A percentile compares a stretch with the other conserved stretches of the same genome.
These are phyloP conservation scores for Beris morrisii DNA, from an alignment of 2,888 invertebrate species.

Conservation along the genomic window DNA sequence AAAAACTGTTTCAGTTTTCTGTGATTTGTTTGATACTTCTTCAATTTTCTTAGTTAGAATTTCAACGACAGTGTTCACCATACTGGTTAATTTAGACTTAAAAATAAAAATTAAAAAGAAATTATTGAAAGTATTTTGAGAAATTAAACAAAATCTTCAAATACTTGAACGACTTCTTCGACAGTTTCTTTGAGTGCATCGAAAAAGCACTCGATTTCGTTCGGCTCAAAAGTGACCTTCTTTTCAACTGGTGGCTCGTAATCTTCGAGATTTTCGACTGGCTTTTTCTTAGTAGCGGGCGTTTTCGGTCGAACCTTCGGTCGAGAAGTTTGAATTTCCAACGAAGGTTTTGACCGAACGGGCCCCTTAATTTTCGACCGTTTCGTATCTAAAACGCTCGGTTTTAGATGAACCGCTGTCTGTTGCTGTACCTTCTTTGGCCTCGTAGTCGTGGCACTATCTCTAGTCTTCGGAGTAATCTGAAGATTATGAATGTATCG, in stretches of 20 bases:
- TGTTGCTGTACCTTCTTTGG: no score
- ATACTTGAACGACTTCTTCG: conserved; percentile 47
- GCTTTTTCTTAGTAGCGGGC: conserved; percentile 6
- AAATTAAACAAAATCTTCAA: background rate
- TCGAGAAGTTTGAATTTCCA: conserved; percentile 6
- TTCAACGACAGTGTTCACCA: conserved; percentile 12
- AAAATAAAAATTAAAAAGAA: background rate
- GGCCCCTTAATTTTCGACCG: background rate
- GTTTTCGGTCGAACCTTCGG: conserved; percentile 15
- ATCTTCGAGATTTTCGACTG: conserved; percentile 13
- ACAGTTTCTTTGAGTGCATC: conserved; percentile 48
- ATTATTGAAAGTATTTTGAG: background rate
- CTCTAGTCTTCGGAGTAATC: conserved; percentile 8
- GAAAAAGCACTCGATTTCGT: conserved; percentile 49
- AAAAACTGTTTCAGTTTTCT: conserved; percentile 14
- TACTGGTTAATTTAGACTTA: conserved; percentile 7
- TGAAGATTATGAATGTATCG: conserved; percentile 15
- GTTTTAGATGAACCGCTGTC: no score
- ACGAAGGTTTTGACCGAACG: conserved; percentile 2
- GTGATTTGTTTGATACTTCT: conserved; percentile 24
- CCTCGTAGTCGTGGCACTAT: background rate
- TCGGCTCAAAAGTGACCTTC: conserved; percentile 36
- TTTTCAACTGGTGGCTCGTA: background rate
- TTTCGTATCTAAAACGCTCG: conserved; percentile 5
- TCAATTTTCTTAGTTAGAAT: conserved; percentile 21